Evolutionary conservation across 2,113 vertebrate species (phyloP), one percentile per base, ranked within the genome.

Genomic region (Mystacornis crossleyi): DNA sequence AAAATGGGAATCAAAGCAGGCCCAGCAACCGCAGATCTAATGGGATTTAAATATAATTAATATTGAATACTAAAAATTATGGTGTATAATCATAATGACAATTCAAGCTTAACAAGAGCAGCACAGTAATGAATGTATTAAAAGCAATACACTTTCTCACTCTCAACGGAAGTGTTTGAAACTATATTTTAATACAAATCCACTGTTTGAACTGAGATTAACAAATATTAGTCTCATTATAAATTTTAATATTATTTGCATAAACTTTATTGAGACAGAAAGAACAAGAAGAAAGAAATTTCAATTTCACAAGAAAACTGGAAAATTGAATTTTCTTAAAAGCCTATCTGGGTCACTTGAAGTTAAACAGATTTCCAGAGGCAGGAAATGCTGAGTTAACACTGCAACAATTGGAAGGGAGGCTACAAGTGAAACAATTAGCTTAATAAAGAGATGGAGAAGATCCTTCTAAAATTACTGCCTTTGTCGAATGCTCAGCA

Each of bases 191-290:
- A 86, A 81, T 71, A 93, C 48, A 93, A 96, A 96, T 92, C 79
- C 90, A 86, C 50, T 96, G 83, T 96, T 94, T 95, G 90, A 97
- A 96, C 62, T 60, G 31, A 91, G 91, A 97, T 96, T 96, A 97
- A 93, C 82, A 97, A 96, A 95, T 93, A 90, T 95, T 97, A 97
- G 86, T 89, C 89, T 71, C 66, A 29, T 90, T 94, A 86, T 48
- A 91, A 95, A 81, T 86, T 42, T 81, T 86, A 92, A 79, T 84
- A 34, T 64, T 94, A 91, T 89, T 89, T 95, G 93, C 66, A 73
- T 92, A 71, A 86, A 95, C 47, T 82, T 81, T 73, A 95, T 82
- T 72, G 94, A 86, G 62, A 82, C 51, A 62, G 23, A 70, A 93
- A 89, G 81, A 82, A 91, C 91, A 83, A 23, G 51, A 89, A 70